Percentiles rank a stretch among this genome's conserved stretches.
phyloP scores from a whole-genome alignment of 1,140 invertebrate species.

The Chymomyza costata region DNA sequence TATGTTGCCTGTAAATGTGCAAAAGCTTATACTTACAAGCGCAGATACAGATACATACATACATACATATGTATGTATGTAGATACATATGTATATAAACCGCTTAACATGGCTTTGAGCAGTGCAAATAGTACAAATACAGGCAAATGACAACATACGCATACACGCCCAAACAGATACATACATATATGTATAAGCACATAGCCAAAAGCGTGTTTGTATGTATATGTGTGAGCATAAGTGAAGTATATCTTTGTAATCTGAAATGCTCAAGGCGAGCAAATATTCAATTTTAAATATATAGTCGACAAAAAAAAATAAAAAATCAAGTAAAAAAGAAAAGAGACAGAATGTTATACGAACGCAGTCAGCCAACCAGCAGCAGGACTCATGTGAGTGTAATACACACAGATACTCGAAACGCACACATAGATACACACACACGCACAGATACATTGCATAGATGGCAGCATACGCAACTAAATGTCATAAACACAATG shows the following conservation, averaged over 20 bases:
- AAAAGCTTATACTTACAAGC: no score
- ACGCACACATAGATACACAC: conserved; percentile 2
- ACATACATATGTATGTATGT: no score
- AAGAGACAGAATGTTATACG: background rate
- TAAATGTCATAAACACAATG: conserved; percentile 70
- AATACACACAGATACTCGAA: no score
- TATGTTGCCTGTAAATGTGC: no score
- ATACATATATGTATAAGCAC: background rate
- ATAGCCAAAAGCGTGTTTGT: conserved; percentile 25
- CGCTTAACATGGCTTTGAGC: conserved; percentile 68
- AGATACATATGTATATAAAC: no score
- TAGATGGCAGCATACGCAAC: no score
- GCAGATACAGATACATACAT: no score
- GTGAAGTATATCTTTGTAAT: conserved; percentile 71
- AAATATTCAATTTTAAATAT: conserved; percentile 74
- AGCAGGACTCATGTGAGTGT: conserved; percentile 14
- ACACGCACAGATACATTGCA: conserved; percentile 2
- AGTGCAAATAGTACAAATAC: conserved; percentile 62
- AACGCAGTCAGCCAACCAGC: background rate
- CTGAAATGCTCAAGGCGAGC: conserved; percentile 69
- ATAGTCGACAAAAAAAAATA: conserved; percentile 35
- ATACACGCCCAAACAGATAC: no score
- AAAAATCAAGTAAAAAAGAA: conserved; percentile 24
- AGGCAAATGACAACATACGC: conserved; percentile 58
- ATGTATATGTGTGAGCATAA: conserved; percentile 53